phyloP scores from a whole-genome alignment of 1,140 invertebrate genomes.

The Brachionus calyciflorus region DNA sequence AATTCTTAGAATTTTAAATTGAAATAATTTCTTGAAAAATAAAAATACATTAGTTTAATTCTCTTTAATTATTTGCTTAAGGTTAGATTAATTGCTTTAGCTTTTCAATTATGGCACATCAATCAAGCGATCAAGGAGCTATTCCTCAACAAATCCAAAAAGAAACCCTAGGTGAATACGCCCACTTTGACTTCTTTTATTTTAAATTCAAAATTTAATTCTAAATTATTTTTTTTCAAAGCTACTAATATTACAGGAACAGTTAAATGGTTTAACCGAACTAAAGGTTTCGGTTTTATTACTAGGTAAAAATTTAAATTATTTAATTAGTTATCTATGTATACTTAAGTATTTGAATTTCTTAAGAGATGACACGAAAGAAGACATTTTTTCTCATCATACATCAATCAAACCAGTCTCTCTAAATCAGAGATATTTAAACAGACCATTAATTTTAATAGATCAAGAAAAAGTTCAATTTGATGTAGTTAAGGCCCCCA shows the following conservation, averaged over 20 bases:
- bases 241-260: conserved; percentile 28
- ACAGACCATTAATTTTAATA: background rate
- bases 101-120: too few species aligned
- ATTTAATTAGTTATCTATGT: background rate
- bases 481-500: conserved; percentile 38
- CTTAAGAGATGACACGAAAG: conserved; percentile 36
- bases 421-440: background rate
- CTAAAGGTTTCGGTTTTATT: conserved; percentile 44
- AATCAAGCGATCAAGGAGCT: background rate
- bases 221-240: background rate
- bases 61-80: too few species aligned
- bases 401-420: conserved; percentile 24
- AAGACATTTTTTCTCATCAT: conserved; percentile 36
- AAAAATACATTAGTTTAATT: too few species aligned
- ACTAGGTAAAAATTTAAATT: background rate
- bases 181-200: background rate
- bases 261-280: conserved; percentile 46
- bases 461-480: conserved; percentile 41
- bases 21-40: too few species aligned
- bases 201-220: background rate
- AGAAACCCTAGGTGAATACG: conserved; percentile 7
- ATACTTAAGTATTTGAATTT: background rate
- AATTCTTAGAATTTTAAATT: too few species aligned
- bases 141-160: background rate
- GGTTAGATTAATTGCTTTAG: too few species aligned